Conservation (phyloP, 2,113 vertebrate genomes). For the Microcebus murinus region DNA sequence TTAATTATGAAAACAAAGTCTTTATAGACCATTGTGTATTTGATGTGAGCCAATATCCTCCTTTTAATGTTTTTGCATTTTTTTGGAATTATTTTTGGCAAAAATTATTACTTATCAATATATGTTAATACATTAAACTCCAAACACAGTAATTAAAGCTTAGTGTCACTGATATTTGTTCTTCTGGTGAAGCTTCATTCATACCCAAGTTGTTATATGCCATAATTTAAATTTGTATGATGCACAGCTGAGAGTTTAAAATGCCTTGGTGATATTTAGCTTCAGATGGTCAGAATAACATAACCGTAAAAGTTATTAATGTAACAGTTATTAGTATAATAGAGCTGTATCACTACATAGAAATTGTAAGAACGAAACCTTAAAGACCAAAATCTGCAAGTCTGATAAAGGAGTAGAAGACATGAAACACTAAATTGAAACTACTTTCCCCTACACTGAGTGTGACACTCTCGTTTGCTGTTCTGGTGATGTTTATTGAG, state of each 20-base stretch:
- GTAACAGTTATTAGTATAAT: background rate
- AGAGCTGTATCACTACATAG: background rate
- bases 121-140: background rate
- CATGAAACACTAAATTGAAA: background rate
- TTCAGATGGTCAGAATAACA: slow-evolving; percentile 18
- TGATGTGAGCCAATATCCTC: background rate
- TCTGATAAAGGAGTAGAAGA: background rate
- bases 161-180: slow-evolving; percentile 7
- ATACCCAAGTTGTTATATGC: background rate
- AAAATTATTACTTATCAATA: background rate
- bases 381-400: background rate
- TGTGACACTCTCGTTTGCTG: background rate
- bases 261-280: background rate
- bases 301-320: background rate
- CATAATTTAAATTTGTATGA: slow-evolving; percentile 25
- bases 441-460: background rate
- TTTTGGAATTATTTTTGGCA: background rate
- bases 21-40: background rate
- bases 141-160: background rate
- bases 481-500: background rate
- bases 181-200: background rate
- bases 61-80: slow-evolving; percentile 7
- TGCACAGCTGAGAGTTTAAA: slow-evolving; percentile 31
- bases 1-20: background rate
- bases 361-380: background rate